A percentile compares a stretch with the other conserved stretches of the same genome.
phyloP scores from a whole-genome alignment of 2,888 invertebrate genomes.

The Tetragonisca angustula region DNA sequence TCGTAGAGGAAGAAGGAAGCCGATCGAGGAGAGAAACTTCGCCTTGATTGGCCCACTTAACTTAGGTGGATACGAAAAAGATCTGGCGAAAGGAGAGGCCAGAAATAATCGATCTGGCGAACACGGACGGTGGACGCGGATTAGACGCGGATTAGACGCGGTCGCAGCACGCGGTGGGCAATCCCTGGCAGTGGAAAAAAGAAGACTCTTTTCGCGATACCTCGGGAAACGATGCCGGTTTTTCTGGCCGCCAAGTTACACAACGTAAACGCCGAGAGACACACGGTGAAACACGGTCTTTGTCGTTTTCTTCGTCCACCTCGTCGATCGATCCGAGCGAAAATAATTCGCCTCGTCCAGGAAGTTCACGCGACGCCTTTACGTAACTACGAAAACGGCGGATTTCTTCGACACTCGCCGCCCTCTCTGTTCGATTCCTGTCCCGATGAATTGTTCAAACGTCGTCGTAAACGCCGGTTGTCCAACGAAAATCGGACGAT shows the following conservation, averaged over 20 bases:
- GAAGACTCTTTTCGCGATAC: slow-evolving; percentile 41
- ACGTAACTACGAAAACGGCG: slow-evolving; percentile 53
- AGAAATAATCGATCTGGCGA: background rate
- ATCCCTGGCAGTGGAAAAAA: slow-evolving; percentile 26
- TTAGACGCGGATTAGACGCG: slow-evolving; percentile 19
- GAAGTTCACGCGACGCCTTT: slow-evolving; percentile 38
- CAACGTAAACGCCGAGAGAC: slow-evolving; percentile 7
- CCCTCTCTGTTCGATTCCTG: slow-evolving; percentile 2
- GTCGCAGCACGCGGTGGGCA: slow-evolving; percentile 12
- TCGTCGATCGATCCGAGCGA: slow-evolving; percentile 33
- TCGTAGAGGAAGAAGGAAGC: slow-evolving; percentile 36
- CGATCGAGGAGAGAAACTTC: slow-evolving; percentile 44
- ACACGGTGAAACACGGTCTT: slow-evolving; percentile 15
- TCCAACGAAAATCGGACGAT: background rate
- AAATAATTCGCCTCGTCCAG: slow-evolving; percentile 42
- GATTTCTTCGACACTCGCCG: slow-evolving; percentile 26
- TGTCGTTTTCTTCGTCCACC: slow-evolving; percentile 34
- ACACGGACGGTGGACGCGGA: background rate
- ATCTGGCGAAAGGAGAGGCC: slow-evolving; percentile 20
- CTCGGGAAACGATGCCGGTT: slow-evolving; percentile 26
- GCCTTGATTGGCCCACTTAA: slow-evolving; percentile 41
- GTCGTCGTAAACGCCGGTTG: background rate
- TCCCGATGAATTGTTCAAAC: background rate
- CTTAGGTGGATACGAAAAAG: slow-evolving; percentile 27
- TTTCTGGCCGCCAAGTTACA: slow-evolving; percentile 22